Conservation (phyloP, 2,888 invertebrate species). For the Caenorhabditis sp. region DNA sequence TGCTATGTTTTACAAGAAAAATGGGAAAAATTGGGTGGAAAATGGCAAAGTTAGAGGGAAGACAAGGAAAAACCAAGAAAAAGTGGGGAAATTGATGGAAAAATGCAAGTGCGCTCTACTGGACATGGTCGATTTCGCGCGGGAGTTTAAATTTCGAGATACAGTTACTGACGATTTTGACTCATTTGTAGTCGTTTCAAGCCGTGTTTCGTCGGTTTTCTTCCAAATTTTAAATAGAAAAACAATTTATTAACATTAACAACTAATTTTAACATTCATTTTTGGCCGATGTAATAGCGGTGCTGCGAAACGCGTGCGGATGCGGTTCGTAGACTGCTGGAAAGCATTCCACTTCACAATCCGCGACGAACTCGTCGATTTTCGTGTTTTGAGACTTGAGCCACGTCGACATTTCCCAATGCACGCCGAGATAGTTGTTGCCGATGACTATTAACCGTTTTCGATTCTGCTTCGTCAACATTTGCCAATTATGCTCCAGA, state of each 20-base stretch:
- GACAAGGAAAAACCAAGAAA: not conserved
- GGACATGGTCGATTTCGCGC: not conserved
- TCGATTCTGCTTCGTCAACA: slow-evolving; percentile 16
- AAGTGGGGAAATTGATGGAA: slow-evolving; percentile 10
- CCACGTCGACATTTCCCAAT: slow-evolving; percentile 39
- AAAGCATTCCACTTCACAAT: not conserved
- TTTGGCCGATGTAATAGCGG: slow-evolving; percentile 32
- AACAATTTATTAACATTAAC: too few species aligned
- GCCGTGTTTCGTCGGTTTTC: not conserved
- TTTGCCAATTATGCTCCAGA: slow-evolving; percentile 52
- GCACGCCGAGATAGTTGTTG: slow-evolving; percentile 61
- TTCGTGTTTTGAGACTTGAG: not conserved
- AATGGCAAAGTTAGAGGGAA: not conserved
- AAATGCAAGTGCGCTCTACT: slow-evolving; percentile 15
- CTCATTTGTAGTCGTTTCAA: not conserved
- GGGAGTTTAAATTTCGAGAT: slow-evolving; percentile 1
- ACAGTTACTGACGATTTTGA: too few species aligned
- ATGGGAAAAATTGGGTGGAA: not conserved
- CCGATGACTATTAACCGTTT: slow-evolving; percentile 62
- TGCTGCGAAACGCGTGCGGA: slow-evolving; percentile 35
- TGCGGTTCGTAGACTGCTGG: slow-evolving; percentile 37
- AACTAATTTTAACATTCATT: too few species aligned
- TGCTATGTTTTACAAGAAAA: slow-evolving; percentile 1
- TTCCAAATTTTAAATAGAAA: too few species aligned
- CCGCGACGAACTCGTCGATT: slow-evolving; percentile 19